Conservation (phyloP, 1,140 invertebrate species). For the Druon quercuslanigerum region DNA sequence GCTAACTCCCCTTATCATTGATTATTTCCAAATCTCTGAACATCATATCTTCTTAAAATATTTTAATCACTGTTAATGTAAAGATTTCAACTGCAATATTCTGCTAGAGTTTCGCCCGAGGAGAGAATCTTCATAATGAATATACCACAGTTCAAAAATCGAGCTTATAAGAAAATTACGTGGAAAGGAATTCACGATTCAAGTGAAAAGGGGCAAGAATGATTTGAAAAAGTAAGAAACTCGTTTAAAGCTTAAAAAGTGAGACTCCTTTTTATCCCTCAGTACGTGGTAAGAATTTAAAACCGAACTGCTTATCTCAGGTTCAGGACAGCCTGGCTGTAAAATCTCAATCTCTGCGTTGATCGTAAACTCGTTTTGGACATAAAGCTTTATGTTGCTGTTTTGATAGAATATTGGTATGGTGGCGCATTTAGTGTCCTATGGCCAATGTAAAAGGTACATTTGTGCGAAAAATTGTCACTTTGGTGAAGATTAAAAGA, state of each 20-base stretch:
- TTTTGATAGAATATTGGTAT: slow-evolving; percentile 8
- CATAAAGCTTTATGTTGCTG: slow-evolving; percentile 21
- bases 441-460: not conserved
- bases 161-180: slow-evolving; percentile 12
- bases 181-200: slow-evolving; percentile 18
- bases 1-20: not conserved
- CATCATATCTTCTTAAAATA: too few relatives aligned
- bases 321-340: not conserved
- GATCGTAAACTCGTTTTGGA: slow-evolving; percentile 19
- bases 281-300: slow-evolving; percentile 1
- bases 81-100: too few relatives aligned
- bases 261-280: slow-evolving; percentile 6
- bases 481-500: not conserved
- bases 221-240: slow-evolving; percentile 24
- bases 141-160: not conserved
- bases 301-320: slow-evolving; percentile 12
- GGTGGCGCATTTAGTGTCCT: not conserved
- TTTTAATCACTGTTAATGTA: too few relatives aligned
- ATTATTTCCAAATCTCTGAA: too few relatives aligned
- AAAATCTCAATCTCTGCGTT: slow-evolving; percentile 27
- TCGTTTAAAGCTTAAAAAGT: slow-evolving; percentile 19
- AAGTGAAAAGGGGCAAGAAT: slow-evolving; percentile 2
- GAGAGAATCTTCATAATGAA: too few relatives aligned
- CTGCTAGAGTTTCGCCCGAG: too few relatives aligned
- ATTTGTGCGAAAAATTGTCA: not conserved